phyloP scores from a whole-genome alignment of 2,888 invertebrate species.

The Synergus japonicus region DNA sequence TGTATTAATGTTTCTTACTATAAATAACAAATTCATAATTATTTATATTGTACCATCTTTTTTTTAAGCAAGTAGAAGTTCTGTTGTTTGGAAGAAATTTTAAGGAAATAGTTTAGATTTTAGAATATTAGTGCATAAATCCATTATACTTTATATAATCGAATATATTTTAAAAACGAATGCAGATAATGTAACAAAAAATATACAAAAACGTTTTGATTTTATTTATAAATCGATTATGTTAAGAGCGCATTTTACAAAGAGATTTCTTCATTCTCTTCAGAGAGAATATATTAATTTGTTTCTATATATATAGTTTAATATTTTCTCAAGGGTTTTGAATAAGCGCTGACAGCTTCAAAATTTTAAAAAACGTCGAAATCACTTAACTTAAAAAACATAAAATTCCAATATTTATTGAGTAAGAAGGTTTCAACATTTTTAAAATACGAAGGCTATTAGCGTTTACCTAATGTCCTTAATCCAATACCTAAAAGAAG shows the following conservation, averaged over 20 bases:
- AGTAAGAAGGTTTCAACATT: no score
- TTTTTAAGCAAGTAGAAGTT: neutral
- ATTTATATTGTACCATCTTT: neutral
- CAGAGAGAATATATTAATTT: no score
- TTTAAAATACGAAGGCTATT: no score
- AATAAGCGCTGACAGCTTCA: no score
- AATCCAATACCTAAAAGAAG: neutral
- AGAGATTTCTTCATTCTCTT: neutral
- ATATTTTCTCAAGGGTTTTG: neutral
- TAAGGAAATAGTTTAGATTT: neutral
- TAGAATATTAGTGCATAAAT: neutral
- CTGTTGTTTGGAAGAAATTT: neutral
- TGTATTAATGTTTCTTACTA: neutral
- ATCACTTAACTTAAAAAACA: no score
- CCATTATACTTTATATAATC: neutral
- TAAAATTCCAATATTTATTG: no score
- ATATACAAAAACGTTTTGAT: neutral
- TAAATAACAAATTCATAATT: neutral
- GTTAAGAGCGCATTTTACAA: neutral
- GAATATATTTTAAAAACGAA: neutral
- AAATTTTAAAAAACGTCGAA: no score
- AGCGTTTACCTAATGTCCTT: neutral
- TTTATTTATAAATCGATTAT: neutral
- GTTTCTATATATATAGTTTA: neutral
- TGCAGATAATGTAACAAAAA: constrained; percentile 17